Evolutionary conservation across 2,888 invertebrate genomes (phyloP).

Genomic region (Tetropium fuscum): DNA sequence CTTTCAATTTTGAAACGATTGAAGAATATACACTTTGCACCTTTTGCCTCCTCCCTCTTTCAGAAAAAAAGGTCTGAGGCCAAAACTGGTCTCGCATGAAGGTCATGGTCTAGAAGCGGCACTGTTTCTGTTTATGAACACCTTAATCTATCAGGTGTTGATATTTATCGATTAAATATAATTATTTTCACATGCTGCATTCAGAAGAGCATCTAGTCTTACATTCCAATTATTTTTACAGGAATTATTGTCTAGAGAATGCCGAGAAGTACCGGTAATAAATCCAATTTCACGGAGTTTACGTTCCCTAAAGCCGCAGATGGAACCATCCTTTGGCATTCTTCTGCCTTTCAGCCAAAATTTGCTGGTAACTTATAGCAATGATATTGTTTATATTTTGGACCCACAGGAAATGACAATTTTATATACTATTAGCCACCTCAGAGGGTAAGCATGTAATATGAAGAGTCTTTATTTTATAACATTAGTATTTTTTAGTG

Average conservation of each 20-base stretch:
- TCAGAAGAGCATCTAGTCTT: not conserved
- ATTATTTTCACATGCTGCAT: not conserved
- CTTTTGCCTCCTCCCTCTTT: no score
- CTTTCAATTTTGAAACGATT: no score
- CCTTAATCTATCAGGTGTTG: no score
- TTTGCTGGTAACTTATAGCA: slow-evolving; percentile 81
- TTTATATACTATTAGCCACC: slow-evolving; percentile 74
- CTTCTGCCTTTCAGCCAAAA: slow-evolving; percentile 77
- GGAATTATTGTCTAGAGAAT: slow-evolving; percentile 62
- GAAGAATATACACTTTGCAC: no score
- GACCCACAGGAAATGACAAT: slow-evolving; percentile 78
- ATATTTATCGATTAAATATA: no score
- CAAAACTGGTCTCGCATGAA: no score
- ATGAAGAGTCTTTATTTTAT: not conserved
- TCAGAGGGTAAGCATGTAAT: slow-evolving; percentile 67
- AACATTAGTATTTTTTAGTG: slow-evolving; percentile 58
- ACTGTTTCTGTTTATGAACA: no score
- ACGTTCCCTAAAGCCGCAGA: slow-evolving; percentile 61
- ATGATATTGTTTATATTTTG: slow-evolving; percentile 78
- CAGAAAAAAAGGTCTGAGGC: no score
- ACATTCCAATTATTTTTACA: slow-evolving; percentile 36
- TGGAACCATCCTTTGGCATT: slow-evolving; percentile 74
- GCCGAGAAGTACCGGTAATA: slow-evolving; percentile 76
- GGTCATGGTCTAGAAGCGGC: no score
- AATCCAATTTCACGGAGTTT: slow-evolving; percentile 73